Percentiles rank a stretch among this genome's conserved stretches.
phyloP scores from a whole-genome alignment of 2,113 vertebrate genomes.

The Thermophis baileyi region DNA sequence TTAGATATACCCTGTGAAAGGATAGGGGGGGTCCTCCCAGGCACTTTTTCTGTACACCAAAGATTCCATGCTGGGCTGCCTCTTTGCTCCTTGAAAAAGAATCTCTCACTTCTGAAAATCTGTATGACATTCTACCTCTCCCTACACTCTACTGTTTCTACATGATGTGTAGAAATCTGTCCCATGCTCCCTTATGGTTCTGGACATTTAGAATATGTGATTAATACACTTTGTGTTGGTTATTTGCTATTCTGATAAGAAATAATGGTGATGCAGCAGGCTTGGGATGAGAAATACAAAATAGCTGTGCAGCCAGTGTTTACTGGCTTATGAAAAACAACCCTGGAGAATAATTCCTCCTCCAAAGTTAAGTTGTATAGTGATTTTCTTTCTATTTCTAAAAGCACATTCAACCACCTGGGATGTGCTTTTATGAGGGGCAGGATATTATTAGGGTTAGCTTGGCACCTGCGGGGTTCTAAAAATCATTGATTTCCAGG shows the following conservation, averaged over 20 bases:
- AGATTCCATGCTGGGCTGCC: no score
- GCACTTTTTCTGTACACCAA: no score
- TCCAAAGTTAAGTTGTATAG: not conserved
- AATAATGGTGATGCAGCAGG: not conserved
- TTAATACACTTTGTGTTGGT: not conserved
- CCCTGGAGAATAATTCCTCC: not conserved
- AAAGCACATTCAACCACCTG: constrained; percentile 8
- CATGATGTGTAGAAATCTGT: not conserved
- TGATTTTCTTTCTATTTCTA: not conserved
- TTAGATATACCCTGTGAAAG: no score
- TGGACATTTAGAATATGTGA: not conserved
- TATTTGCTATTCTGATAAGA: not conserved
- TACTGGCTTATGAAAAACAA: not conserved
- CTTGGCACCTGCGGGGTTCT: constrained; percentile 49
- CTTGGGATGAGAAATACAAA: not conserved
- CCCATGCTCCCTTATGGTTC: no score
- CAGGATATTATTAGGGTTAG: constrained; percentile 53
- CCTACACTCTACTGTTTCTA: not conserved
- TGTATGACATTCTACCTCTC: not conserved
- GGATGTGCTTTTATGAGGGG: constrained; percentile 29
- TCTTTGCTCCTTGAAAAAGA: no score
- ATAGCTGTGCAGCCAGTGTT: not conserved
- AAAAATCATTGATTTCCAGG: constrained; percentile 55
- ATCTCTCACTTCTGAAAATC: not conserved
- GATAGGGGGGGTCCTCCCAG: no score